A percentile compares a stretch with the other conserved stretches of the same genome.
phyloP scores from a whole-genome alignment of 2,888 invertebrate species.

The Carabus problematicus region DNA sequence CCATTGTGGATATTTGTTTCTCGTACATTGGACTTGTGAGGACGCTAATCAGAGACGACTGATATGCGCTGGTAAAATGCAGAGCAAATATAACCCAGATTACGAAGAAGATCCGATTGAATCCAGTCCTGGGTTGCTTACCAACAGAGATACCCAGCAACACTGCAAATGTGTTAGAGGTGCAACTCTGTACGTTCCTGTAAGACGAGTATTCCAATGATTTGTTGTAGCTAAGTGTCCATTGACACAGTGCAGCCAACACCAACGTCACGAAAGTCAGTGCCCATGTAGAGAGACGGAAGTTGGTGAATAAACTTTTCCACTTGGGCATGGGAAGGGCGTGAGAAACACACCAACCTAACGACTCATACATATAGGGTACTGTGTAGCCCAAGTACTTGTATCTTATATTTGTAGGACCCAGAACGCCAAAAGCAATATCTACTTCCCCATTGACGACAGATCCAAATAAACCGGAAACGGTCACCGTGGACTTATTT shows the following conservation, averaged over 20 bases:
- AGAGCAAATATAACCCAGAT: conserved; percentile 49
- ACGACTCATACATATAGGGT: conserved; percentile 53
- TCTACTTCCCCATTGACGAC: conserved; percentile 50
- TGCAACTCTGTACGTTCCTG: conserved; percentile 39
- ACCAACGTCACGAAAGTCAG: conserved; percentile 32
- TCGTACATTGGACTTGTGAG: conserved; percentile 48
- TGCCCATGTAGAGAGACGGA: conserved; percentile 24
- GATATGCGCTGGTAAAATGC: conserved; percentile 49
- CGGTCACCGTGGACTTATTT: conserved; percentile 6
- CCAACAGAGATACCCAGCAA: conserved; percentile 47
- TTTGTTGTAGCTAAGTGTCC: conserved; percentile 30
- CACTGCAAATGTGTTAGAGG: conserved; percentile 45
- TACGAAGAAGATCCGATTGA: conserved; percentile 47
- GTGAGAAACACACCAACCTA: conserved; percentile 55
- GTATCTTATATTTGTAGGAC: conserved; percentile 50
- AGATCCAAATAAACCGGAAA: conserved; percentile 49
- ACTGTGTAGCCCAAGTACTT: conserved; percentile 51
- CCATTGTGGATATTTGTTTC: conserved; percentile 49
- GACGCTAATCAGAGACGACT: conserved; percentile 50
- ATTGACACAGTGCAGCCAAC: conserved; percentile 32
- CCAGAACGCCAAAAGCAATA: conserved; percentile 54
- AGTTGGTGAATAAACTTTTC: conserved; percentile 38
- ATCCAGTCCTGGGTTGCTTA: conserved; percentile 47
- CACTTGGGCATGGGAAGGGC: conserved; percentile 49
- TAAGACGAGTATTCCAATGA: conserved; percentile 40